Base-by-base conservation (phyloP, 2,113 vertebrate species). In the Charina bottae region DNA sequence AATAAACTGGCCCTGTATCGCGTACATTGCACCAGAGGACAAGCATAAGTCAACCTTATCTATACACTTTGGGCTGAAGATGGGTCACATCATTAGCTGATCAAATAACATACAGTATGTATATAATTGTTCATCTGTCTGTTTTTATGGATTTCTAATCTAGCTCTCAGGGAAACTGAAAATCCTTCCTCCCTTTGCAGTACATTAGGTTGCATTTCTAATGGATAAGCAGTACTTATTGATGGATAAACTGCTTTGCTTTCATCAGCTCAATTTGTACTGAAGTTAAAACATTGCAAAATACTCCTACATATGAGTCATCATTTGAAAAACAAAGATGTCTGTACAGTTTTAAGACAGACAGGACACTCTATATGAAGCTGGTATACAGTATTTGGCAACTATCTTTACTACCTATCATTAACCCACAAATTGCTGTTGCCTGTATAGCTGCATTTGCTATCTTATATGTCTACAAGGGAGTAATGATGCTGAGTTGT, bases 391-490 rank as follows among this genome's bases (percentile, higher is more conserved):
- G 59, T 59, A 55, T 89, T 46, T 72, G 78, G 92, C 72, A 85
- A 87, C 21, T 46, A 17, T 11, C 23, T 87, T 89, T 94, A 54
- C 91, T 53, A 64, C 92, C 92, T 23, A 68, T 93, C 89, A 55
- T 33, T 68, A 12, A 87, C 92, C 91, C 86, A 54, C 8, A 2
- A 64, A 23, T 9, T 85, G 62, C 84, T 64, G 33, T 64, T 37
- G 1, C 24, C 10, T n/a, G 55, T 1, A 54, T 33, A 56, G 58
- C 64, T 62, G 78, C 90, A 78, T 93, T 83, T 94, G 60, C 85
- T 91, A 87, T 95, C 92, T 90, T 94, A 94, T 94, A 93, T 93
- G 92, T 95, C 94, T 85, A 94, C 89, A 92, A 62, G 83, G 19
- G 90, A 94, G 89, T 88, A 87, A 86, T 54, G 90, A 54, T 68